These are phyloP conservation scores for Drosophila kuntzei DNA, from an alignment of 2,888 invertebrate genomes.

Conservation along the genomic window DNA sequence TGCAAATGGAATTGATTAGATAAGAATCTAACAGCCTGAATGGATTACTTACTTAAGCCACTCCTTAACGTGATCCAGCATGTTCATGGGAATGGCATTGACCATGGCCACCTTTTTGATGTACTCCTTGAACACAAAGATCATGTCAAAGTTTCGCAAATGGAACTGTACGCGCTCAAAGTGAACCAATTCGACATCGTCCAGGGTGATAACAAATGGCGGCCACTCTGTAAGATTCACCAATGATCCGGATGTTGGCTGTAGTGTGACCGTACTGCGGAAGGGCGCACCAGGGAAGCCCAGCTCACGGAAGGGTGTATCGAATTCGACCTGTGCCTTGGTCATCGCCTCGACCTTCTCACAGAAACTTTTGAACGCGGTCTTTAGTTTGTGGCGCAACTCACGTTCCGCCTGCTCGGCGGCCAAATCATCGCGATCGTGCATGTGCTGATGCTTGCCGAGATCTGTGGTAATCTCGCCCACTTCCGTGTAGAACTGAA, in stretches of 20 bases:
- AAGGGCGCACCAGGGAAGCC: slow-evolving; percentile 99
- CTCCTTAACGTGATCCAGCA: slow-evolving; percentile 99
- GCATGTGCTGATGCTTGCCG: slow-evolving; percentile 99
- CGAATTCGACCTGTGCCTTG: slow-evolving; percentile 98
- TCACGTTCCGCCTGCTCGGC: slow-evolving; percentile 99
- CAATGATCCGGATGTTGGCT: slow-evolving; percentile 98
- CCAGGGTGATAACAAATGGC: slow-evolving; percentile 98
- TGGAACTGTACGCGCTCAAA: slow-evolving; percentile 99
- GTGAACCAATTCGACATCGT: slow-evolving; percentile 98
- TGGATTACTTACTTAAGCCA: slow-evolving; percentile 94
- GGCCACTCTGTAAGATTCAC: slow-evolving; percentile 99
- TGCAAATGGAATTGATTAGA: slow-evolving; percentile 79
- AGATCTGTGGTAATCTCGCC: slow-evolving; percentile 99
- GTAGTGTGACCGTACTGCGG: slow-evolving; percentile 97
- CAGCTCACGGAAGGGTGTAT: slow-evolving; percentile 98
- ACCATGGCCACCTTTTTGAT: slow-evolving; percentile 97
- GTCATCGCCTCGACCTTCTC: slow-evolving; percentile 98
- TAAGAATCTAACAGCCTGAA: accelerated
- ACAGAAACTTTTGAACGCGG: slow-evolving; percentile 99
- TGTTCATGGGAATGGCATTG: slow-evolving; percentile 99
- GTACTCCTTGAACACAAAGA: slow-evolving; percentile 99
- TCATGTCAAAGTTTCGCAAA: slow-evolving; percentile 99
- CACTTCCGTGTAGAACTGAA: slow-evolving; percentile 99
- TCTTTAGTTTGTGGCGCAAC: slow-evolving; percentile 97
- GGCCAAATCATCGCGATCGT: slow-evolving; percentile 98